These are phyloP conservation scores for Lasioglossum pauxillum DNA, from an alignment of 2,888 invertebrate genomes.

Conservation along the genomic window DNA sequence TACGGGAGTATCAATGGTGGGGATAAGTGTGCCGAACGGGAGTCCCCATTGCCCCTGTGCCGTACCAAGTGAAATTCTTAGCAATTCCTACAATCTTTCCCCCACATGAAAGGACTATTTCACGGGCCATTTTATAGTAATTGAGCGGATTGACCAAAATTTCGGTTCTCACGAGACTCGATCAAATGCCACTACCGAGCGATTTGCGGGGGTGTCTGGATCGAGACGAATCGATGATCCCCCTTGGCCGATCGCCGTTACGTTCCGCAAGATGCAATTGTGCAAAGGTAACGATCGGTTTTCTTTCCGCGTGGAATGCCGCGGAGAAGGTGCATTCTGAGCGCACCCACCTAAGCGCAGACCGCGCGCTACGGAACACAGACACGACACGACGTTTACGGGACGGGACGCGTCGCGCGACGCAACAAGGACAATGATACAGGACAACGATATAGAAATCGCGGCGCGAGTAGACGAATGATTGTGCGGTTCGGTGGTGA, in stretches of 20 bases:
- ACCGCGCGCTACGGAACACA: slow-evolving; percentile 42
- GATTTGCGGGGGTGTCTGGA: slow-evolving; percentile 63
- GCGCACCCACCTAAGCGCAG: slow-evolving; percentile 74
- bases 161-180: slow-evolving; percentile 27
- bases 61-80: no score
- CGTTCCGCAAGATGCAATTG: slow-evolving; percentile 76
- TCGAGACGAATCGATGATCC: slow-evolving; percentile 68
- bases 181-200: slow-evolving; percentile 7
- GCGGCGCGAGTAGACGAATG: slow-evolving; percentile 36
- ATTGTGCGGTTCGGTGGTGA: slow-evolving; percentile 66
- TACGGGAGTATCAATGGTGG: background rate
- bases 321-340: slow-evolving; percentile 78
- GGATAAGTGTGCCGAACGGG: background rate
- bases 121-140: background rate
- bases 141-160: slow-evolving; percentile 10
- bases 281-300: slow-evolving; percentile 79
- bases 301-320: slow-evolving; percentile 76
- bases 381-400: slow-evolving; percentile 16
- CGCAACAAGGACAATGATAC: slow-evolving; percentile 66
- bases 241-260: slow-evolving; percentile 62
- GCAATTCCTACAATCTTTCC: background rate
- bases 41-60: no score
- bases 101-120: background rate
- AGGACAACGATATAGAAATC: slow-evolving; percentile 60
- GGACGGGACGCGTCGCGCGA: slow-evolving; percentile 58